Percentiles rank a stretch among this genome's conserved stretches.
Evolutionary conservation across 1,140 invertebrate genomes (phyloP).

Genomic region (Leptopilina boulardi): DNA sequence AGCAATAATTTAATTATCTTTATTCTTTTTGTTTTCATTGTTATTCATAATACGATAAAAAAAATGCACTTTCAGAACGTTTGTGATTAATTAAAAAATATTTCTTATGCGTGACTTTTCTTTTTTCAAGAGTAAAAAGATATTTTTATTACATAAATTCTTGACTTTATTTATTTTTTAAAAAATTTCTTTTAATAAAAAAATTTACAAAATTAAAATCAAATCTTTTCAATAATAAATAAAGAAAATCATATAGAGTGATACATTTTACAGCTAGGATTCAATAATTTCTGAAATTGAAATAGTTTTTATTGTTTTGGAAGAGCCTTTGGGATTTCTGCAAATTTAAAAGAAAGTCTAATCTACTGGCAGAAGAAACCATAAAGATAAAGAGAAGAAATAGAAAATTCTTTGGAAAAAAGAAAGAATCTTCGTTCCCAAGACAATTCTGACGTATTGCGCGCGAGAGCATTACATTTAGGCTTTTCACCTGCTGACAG

Average conservation of each 20-base stretch:
- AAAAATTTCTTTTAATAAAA: too few species aligned
- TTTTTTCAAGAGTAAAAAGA: too few species aligned
- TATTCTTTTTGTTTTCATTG: too few species aligned
- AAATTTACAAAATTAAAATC: too few species aligned
- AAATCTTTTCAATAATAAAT: too few species aligned
- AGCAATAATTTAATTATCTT: too few species aligned
- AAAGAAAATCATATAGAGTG: neutral
- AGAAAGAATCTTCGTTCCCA: conserved; percentile 39
- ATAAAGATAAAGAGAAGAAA: neutral
- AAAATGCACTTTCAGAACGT: too few species aligned
- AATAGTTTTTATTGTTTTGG: neutral
- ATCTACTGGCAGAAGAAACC: neutral
- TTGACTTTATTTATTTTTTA: too few species aligned
- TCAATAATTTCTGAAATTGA: neutral
- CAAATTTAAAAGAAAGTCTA: neutral
- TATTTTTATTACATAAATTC: too few species aligned
- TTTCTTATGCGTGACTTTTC: too few species aligned
- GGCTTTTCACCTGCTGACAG: conserved; percentile 32
- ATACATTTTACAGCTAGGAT: neutral
- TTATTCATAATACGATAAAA: too few species aligned
- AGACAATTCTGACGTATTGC: conserved; percentile 51
- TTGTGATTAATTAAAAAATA: too few species aligned
- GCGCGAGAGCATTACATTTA: conserved; percentile 40
- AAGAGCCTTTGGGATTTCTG: neutral
- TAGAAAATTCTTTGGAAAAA: conserved; percentile 11